phyloP scores from a whole-genome alignment of 2,113 vertebrate species.

The Pundamilia nyererei region DNA sequence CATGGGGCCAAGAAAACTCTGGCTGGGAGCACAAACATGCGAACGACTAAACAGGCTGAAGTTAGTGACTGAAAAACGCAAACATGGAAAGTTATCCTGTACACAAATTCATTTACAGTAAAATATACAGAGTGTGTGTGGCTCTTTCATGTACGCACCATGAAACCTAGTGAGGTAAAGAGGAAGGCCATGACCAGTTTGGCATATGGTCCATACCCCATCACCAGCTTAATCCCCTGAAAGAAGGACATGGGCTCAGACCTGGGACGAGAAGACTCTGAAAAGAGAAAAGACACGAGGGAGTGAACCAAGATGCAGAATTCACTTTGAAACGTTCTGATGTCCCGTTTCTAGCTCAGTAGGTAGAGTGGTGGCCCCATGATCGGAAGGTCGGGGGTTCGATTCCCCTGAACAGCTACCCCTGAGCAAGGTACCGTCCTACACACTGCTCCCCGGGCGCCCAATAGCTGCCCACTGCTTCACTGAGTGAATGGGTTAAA shows the following conservation, averaged over 20 bases:
- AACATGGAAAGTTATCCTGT: background rate
- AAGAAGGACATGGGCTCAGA: constrained; percentile 78
- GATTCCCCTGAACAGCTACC: too few relatives aligned
- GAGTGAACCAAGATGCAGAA: background rate
- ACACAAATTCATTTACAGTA: background rate
- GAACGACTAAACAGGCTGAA: background rate
- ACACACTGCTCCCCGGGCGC: too few relatives aligned
- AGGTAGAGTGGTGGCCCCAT: too few relatives aligned
- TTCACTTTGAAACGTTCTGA: background rate
- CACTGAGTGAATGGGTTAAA: too few relatives aligned
- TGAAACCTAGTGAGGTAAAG: constrained; percentile 91
- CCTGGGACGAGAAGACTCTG: constrained; percentile 73
- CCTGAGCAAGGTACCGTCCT: too few relatives aligned
- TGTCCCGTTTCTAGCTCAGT: too few relatives aligned
- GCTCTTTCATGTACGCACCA: constrained; percentile 72
- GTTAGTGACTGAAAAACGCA: background rate
- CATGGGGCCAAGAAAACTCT: background rate
- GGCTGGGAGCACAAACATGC: background rate
- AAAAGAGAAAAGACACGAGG: background rate
- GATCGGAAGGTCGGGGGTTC: too few relatives aligned
- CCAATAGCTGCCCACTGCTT: too few relatives aligned
- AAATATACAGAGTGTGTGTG: background rate
- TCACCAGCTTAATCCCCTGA: constrained; percentile 84
- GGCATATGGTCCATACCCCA: constrained; percentile 86
- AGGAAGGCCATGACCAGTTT: constrained; percentile 91